phyloP scores from a whole-genome alignment of 2,797 vertebrate genomes.

The Enteromius paludinosus region DNA sequence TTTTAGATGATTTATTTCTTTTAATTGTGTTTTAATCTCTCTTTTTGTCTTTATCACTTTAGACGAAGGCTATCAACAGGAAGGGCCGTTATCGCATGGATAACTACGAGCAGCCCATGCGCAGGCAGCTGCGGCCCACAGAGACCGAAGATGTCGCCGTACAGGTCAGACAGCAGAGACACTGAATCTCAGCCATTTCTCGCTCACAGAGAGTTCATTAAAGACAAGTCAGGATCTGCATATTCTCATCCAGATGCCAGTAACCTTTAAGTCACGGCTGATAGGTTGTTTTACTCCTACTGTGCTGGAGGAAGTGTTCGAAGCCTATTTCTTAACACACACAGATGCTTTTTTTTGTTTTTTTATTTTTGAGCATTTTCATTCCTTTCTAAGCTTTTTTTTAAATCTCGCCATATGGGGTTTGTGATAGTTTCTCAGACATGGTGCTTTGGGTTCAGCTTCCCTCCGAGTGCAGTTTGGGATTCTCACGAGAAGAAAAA shows the following conservation, averaged over 20 bases:
- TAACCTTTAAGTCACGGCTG: constrained; percentile 51
- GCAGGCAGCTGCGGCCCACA: constrained; percentile 79
- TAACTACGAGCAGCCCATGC: constrained; percentile 85
- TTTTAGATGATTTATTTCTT: background rate
- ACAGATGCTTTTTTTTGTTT: background rate
- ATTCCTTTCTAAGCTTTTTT: constrained; percentile 16
- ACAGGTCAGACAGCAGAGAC: constrained; percentile 81
- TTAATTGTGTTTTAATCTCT: background rate
- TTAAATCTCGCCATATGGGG: constrained; percentile 7
- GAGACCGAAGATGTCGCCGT: constrained; percentile 91
- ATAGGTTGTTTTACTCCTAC: constrained; percentile 19
- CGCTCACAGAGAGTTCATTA: constrained; percentile 46
- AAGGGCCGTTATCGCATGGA: constrained; percentile 93
- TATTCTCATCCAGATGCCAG: constrained; percentile 56
- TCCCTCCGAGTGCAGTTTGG: constrained; percentile 13
- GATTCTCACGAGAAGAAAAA: constrained; percentile 62
- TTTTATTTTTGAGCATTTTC: background rate
- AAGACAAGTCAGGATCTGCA: constrained; percentile 49
- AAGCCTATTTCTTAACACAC: background rate
- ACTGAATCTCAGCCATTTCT: constrained; percentile 46
- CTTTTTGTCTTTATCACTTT: constrained; percentile 53
- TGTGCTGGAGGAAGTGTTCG: background rate
- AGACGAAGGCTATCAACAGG: constrained; percentile 94
- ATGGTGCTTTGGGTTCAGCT: constrained; percentile 10
- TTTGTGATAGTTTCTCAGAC: constrained; percentile 31